These are phyloP conservation scores for Pogonognathellus flavescens DNA, from an alignment of 1,140 invertebrate genomes.

Conservation along the genomic window DNA sequence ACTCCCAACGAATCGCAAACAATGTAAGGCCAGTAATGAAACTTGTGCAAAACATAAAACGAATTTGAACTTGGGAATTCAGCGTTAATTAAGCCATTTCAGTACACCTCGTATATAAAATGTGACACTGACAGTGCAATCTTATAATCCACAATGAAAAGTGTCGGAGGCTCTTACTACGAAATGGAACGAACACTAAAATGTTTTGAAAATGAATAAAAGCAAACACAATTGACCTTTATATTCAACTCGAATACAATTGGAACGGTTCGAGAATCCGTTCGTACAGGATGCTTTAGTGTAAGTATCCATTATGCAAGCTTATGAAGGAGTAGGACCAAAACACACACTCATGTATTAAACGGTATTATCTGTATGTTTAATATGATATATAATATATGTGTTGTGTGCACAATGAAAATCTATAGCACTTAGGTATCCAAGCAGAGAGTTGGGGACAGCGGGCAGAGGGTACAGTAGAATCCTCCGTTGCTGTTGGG, in stretches of 20 bases:
- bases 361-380: background rate
- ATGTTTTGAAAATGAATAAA: constrained; percentile 30
- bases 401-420: background rate
- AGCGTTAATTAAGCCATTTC: constrained; percentile 21
- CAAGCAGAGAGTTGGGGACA: constrained; percentile 1
- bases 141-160: background rate
- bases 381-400: background rate
- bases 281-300: too few relatives aligned
- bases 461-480: background rate
- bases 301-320: too few relatives aligned
- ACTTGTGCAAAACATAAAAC: constrained; percentile 4
- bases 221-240: constrained; percentile 40
- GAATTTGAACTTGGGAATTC: constrained; percentile 33
- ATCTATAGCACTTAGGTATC: background rate
- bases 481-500: background rate
- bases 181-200: background rate
- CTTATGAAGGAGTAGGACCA: too few relatives aligned
- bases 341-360: too few relatives aligned
- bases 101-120: background rate
- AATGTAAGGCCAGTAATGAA: background rate
- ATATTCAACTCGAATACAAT: background rate
- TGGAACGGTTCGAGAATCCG: background rate
- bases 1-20: too few relatives aligned
- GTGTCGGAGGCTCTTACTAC: background rate
- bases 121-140: too few relatives aligned